Conservation (phyloP, 1,140 invertebrate genomes). For the Drosophila tsacasi region DNA sequence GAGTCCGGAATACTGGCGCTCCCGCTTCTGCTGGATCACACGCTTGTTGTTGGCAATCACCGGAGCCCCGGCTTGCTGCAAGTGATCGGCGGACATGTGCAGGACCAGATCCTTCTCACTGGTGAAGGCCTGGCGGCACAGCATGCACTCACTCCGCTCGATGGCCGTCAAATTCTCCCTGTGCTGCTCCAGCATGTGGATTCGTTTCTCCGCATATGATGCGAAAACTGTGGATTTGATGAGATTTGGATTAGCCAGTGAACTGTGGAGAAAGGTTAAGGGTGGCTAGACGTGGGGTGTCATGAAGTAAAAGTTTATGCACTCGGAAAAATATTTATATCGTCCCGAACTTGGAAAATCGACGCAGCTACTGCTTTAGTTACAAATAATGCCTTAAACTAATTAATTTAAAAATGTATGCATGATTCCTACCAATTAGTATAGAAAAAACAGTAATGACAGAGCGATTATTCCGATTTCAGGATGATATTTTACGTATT, state of each 20-base stretch:
- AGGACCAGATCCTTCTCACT: constrained; percentile 61
- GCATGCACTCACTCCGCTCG: constrained; percentile 79
- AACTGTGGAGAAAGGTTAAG: too few species aligned
- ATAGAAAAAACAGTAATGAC: background rate
- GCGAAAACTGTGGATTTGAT: constrained; percentile 57
- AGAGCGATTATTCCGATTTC: constrained; percentile 1
- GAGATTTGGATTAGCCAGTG: background rate
- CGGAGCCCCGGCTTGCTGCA: constrained; percentile 48
- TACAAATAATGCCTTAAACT: background rate
- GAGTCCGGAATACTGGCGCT: constrained; percentile 71
- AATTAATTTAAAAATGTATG: background rate
- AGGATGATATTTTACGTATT: constrained; percentile 4
- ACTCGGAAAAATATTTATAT: constrained; percentile 4
- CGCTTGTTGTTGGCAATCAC: constrained; percentile 79
- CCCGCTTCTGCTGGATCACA: constrained; percentile 68
- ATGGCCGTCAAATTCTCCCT: constrained; percentile 75
- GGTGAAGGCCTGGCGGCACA: constrained; percentile 69
- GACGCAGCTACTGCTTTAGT: background rate
- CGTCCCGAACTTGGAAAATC: constrained; percentile 13
- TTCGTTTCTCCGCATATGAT: constrained; percentile 75
- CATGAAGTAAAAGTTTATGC: constrained; percentile 35
- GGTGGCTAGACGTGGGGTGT: constrained; percentile 27
- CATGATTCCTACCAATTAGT: background rate
- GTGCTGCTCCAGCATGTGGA: constrained; percentile 77
- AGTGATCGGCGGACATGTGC: constrained; percentile 68